Evolutionary conservation across 2,888 invertebrate genomes (phyloP).

Genomic region (Diplolepis rosae): DNA sequence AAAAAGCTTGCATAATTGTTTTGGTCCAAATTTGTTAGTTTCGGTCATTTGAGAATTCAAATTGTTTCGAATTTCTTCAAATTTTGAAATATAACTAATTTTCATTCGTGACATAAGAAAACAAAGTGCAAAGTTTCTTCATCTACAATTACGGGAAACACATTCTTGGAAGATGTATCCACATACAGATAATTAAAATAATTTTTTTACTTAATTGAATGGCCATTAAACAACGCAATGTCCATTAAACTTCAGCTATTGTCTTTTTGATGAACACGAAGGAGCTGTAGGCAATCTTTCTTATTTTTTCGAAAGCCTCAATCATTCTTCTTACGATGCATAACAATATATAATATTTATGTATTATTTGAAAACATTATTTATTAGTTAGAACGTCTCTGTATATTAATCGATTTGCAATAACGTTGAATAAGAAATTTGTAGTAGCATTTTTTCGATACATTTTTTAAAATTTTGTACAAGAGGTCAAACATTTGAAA

Average conservation of each 20-base stretch:
- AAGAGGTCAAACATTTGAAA: neutral
- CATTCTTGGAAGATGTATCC: neutral
- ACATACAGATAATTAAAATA: neutral
- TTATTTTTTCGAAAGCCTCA: neutral
- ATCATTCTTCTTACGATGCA: neutral
- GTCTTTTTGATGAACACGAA: neutral
- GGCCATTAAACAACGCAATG: neutral
- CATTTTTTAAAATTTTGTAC: neutral
- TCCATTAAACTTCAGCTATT: constrained; percentile 5
- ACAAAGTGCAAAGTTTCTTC: neutral
- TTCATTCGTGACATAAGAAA: neutral
- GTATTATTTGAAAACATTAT: no score
- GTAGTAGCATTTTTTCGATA: neutral
- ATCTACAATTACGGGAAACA: neutral
- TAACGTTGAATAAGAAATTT: no score
- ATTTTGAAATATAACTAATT: no score
- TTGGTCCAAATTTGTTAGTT: no score
- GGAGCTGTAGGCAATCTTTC: neutral
- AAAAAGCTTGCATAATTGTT: no score
- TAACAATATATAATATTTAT: neutral
- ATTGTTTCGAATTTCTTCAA: no score
- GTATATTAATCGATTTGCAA: no score
- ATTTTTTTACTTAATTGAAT: neutral
- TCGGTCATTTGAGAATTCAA: no score
- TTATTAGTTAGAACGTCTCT: no score